phyloP scores from a whole-genome alignment of 2,888 invertebrate genomes.

The Synergus laeviventris region DNA sequence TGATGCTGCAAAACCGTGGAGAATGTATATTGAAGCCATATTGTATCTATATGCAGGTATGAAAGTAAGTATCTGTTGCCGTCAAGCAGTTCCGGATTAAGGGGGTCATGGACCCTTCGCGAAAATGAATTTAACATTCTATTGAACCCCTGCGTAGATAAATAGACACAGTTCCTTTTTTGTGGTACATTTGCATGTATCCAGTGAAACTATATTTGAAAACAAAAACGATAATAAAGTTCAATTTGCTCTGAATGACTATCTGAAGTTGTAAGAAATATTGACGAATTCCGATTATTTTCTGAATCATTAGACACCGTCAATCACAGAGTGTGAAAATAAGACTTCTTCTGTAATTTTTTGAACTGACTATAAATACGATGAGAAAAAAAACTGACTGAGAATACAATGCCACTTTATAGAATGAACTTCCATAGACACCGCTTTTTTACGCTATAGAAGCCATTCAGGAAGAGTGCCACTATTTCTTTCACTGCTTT shows the following conservation, averaged over 20 bases:
- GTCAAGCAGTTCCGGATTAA: conserved; percentile 33
- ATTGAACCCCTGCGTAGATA: conserved; percentile 8
- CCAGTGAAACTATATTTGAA: not conserved
- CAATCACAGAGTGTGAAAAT: conserved; percentile 20
- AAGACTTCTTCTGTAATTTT: not conserved
- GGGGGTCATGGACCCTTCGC: conserved; percentile 8
- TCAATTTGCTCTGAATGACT: not conserved
- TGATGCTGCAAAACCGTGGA: conserved; percentile 61
- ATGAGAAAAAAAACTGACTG: conserved; percentile 14
- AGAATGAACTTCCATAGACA: not conserved
- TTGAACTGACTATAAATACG: not conserved
- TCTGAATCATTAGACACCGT: conserved; percentile 26
- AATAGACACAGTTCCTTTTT: not conserved
- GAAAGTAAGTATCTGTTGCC: conserved; percentile 49
- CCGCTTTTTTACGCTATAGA: not conserved
- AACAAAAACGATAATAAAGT: not conserved
- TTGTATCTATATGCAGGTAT: conserved; percentile 54
- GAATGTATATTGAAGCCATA: conserved; percentile 59
- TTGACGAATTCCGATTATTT: conserved; percentile 14
- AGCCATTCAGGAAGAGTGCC: conserved; percentile 7
- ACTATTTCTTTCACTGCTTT: conserved; percentile 14
- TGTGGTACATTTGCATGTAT: not conserved
- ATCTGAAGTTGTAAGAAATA: not conserved
- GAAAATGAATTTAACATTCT: conserved; percentile 32
- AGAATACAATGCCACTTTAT: conserved; percentile 9